These are phyloP conservation scores for Torymus texanus DNA, from an alignment of 2,888 invertebrate genomes.

Conservation along the genomic window DNA sequence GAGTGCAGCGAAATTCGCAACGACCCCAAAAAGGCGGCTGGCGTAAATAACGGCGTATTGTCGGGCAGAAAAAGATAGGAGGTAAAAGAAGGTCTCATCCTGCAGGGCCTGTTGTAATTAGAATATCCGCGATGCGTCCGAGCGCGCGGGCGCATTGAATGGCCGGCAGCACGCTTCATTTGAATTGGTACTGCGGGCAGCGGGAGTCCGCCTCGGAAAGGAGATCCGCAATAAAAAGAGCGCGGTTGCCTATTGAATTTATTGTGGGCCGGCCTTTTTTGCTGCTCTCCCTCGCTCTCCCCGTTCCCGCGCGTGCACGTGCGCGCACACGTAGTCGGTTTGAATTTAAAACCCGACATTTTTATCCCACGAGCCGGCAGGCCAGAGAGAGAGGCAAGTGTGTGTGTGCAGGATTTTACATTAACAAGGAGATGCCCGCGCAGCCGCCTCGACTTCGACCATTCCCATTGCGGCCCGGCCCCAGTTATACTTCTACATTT, in stretches of 20 bases:
- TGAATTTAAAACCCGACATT: slow-evolving; percentile 41
- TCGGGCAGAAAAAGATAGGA: not conserved
- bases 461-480: too few relatives aligned
- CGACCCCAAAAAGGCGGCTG: not conserved
- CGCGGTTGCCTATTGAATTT: slow-evolving; percentile 48
- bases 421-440: too few relatives aligned
- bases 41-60: slow-evolving; percentile 42
- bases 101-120: slow-evolving; percentile 44
- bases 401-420: too few relatives aligned
- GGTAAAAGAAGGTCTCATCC: slow-evolving; percentile 2
- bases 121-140: slow-evolving; percentile 44
- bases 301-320: not conserved
- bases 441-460: too few relatives aligned
- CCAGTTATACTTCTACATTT: too few relatives aligned
- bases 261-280: slow-evolving; percentile 35
- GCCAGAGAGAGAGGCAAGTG: too few relatives aligned
- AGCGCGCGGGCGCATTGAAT: slow-evolving; percentile 31
- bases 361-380: slow-evolving; percentile 9
- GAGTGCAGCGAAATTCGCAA: too few relatives aligned
- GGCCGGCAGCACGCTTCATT: slow-evolving; percentile 43
- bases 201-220: too few relatives aligned
- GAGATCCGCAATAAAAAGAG: slow-evolving; percentile 11
- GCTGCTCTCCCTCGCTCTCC: not conserved
- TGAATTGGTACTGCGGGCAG: slow-evolving; percentile 27
- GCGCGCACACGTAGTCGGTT: slow-evolving; percentile 8